These are phyloP conservation scores for Pheosia gnoma DNA, from an alignment of 2,888 invertebrate species.

Conservation along the genomic window DNA sequence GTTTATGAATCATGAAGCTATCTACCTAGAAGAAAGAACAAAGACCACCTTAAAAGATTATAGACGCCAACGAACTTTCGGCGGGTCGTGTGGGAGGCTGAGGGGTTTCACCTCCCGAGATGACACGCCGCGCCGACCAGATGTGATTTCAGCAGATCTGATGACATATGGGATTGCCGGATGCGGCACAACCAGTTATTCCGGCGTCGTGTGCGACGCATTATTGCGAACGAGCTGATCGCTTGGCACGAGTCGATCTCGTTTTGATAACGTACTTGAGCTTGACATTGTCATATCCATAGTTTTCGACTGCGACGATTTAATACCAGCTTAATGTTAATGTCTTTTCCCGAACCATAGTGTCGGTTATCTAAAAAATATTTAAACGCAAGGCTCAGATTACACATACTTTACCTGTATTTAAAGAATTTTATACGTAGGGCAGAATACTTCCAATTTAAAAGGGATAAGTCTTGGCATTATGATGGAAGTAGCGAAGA, in stretches of 20 bases:
- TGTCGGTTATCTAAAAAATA: too few species aligned
- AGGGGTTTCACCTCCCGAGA: conserved; percentile 5
- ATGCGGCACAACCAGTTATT: conserved; percentile 17
- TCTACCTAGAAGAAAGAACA: neutral
- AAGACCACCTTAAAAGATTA: conserved; percentile 1
- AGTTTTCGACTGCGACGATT: neutral
- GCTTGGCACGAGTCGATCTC: conserved; percentile 19
- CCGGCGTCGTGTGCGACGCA: conserved; percentile 22
- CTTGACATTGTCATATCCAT: conserved; percentile 31
- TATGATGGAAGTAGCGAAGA: neutral
- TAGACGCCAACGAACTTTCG: conserved; percentile 1
- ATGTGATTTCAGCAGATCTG: conserved; percentile 1
- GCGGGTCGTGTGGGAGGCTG: conserved; percentile 4
- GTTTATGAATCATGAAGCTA: conserved; percentile 1
- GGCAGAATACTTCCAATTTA: too few species aligned
- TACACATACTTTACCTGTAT: too few species aligned
- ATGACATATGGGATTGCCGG: conserved; percentile 5
- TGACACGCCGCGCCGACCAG: conserved; percentile 2
- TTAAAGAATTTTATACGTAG: too few species aligned
- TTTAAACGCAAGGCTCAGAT: too few species aligned
- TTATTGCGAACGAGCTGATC: conserved; percentile 29
- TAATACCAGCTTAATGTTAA: too few species aligned
- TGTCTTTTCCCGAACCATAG: too few species aligned
- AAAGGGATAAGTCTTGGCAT: neutral
- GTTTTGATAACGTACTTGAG: conserved; percentile 21